Conservation (phyloP, 2,888 invertebrate species). For the Rugalucina vietnamica region DNA sequence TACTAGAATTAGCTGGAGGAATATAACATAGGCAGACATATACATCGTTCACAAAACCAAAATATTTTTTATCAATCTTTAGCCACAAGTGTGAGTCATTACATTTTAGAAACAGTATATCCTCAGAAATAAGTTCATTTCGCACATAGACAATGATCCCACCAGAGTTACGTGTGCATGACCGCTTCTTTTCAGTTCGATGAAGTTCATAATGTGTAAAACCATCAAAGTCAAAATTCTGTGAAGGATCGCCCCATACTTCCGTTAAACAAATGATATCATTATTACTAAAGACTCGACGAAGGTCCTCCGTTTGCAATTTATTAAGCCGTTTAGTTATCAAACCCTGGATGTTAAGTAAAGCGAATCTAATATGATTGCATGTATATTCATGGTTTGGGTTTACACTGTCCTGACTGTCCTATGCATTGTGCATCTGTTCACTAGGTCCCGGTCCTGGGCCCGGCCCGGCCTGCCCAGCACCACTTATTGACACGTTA, state of each 20-base stretch:
- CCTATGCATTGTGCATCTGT: background rate
- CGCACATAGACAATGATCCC: slow-evolving; percentile 12
- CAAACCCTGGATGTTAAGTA: background rate
- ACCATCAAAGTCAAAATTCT: slow-evolving; percentile 13
- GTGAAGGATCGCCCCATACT: slow-evolving; percentile 2
- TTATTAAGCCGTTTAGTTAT: background rate
- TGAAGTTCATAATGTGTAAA: background rate
- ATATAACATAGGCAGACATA: slow-evolving; percentile 30
- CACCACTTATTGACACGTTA: background rate
- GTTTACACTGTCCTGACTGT: background rate
- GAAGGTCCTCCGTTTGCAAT: background rate
- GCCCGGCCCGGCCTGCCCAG: background rate
- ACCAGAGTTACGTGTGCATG: slow-evolving; percentile 7
- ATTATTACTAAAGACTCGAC: background rate
- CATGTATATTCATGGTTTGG: background rate
- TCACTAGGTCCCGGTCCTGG: background rate
- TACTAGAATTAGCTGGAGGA: slow-evolving; percentile 11
- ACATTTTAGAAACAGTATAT: background rate
- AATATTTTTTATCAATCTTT: background rate
- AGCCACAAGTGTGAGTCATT: slow-evolving; percentile 20
- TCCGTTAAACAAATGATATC: slow-evolving; percentile 24
- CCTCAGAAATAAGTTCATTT: background rate
- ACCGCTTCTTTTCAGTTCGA: background rate
- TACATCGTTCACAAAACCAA: slow-evolving; percentile 9
- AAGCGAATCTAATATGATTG: background rate